A percentile compares a stretch with the other conserved stretches of the same genome.
Conservation (phyloP, 2,797 vertebrate species). For the Poeciliopsis presidionis region DNA sequence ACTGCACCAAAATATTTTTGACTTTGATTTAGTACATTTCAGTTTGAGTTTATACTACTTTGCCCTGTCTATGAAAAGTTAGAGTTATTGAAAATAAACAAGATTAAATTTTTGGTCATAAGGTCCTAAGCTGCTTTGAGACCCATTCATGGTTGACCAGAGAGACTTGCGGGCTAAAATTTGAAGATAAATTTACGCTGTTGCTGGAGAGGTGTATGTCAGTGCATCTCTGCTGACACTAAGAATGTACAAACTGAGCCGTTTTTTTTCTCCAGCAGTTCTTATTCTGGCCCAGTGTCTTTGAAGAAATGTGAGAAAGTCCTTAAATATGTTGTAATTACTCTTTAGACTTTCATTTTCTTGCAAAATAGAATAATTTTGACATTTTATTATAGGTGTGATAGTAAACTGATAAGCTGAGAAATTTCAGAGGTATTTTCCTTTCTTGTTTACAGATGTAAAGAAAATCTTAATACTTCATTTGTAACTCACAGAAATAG, state of each 20-base stretch:
- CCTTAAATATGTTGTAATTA: background rate
- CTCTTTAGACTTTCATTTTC: background rate
- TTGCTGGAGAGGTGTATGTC: background rate
- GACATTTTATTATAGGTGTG: background rate
- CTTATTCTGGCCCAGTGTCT: background rate
- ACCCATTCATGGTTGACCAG: background rate
- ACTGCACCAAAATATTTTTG: background rate
- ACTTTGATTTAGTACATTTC: background rate
- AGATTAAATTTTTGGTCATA: background rate
- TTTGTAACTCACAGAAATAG: background rate
- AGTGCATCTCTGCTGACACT: background rate
- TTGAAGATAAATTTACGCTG: background rate
- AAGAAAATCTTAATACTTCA: background rate
- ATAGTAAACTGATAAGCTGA: background rate
- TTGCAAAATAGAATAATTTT: background rate
- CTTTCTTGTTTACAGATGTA: background rate
- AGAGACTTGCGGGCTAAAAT: background rate
- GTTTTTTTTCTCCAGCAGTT: background rate
- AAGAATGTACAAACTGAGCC: background rate
- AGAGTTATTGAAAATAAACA: conserved; percentile 2
- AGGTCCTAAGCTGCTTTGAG: conserved; percentile 1
- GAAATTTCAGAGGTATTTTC: background rate
- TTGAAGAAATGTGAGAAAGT: background rate
- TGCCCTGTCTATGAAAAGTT: background rate
- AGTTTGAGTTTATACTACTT: background rate